Base-by-base conservation (phyloP, 2,797 vertebrate species). In the Phrynocephalus vlangalii region DNA sequence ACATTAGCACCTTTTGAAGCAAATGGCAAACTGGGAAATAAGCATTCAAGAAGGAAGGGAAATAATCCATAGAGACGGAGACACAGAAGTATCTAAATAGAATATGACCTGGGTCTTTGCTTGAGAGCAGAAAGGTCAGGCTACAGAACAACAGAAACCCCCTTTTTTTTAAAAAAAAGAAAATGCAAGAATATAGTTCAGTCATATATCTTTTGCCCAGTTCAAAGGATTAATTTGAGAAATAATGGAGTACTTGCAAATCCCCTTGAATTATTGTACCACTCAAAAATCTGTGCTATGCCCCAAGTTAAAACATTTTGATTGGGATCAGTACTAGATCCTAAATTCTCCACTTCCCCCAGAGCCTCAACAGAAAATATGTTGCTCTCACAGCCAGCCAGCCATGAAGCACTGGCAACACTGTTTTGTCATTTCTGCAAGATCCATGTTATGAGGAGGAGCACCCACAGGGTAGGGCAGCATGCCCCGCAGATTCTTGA, bases 1-100 rank as follows among this genome's bases (percentile, higher is more conserved):
- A 52, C 52, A 87, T 88, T 88, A 79, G 13, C 81, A n/a, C 85
- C 6, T 60, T 91, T 90, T 91, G 78, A 60, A 91, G 84, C 6
- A 66, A 76, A 78, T 73, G 85, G 78, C 84, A 87, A 52, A 72
- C 50, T 84, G 72, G 6, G 4, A 90, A 89, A 72, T 26, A 11
- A 92, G 91, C 83, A 78, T 0, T 70, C 44, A 13, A 79, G 1
- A 38, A 84, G 88, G 85, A 82, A 76, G 75, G 91, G 20, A 84
- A 48, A 67, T 73, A 83, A 44, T 16, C 77, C 38, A 72, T 90
- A 75, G 63, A 20, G 30, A 30, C 86, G 66, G 83, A n/a, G 77
- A 75, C 66, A 83, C 33, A 71, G 18, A 63, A 63, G 82, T 82
- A 48, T 28, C 30, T 18, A 56, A 77, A 44, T 48, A 60, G 38